Evolutionary conservation across 2,888 invertebrate species (phyloP).

Genomic region (Chydorus sphaericus): DNA sequence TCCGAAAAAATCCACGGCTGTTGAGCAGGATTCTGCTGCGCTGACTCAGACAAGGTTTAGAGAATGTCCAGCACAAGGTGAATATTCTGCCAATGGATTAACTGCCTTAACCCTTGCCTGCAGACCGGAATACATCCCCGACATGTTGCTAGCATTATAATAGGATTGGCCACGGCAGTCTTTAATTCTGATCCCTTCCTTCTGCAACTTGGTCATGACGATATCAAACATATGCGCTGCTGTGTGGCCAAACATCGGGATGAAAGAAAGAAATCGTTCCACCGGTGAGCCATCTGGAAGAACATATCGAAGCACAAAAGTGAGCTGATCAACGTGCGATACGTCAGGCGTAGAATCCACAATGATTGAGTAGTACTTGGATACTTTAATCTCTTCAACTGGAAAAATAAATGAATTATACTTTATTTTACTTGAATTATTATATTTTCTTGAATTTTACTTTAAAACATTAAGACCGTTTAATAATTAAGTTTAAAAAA

Average conservation of each 20-base stretch:
- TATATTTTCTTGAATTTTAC: too few species aligned
- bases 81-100: constrained; percentile 19
- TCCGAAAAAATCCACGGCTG: neutral
- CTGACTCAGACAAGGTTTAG: constrained; percentile 18
- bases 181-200: neutral
- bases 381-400: constrained; percentile 7
- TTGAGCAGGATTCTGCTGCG: constrained; percentile 15
- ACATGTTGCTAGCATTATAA: constrained; percentile 20
- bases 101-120: constrained; percentile 17
- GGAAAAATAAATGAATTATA: too few species aligned
- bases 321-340: constrained; percentile 17
- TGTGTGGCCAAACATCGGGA: constrained; percentile 13
- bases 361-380: constrained; percentile 16
- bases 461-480: too few species aligned
- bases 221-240: constrained; percentile 19
- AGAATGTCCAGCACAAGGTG: constrained; percentile 20
- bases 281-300: constrained; percentile 2
- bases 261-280: constrained; percentile 16
- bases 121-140: constrained; percentile 16
- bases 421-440: too few species aligned
- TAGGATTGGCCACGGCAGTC: constrained; percentile 19
- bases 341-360: constrained; percentile 17
- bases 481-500: too few species aligned
- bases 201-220: neutral
- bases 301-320: constrained; percentile 16